These are phyloP conservation scores for Arctopsyche grandis DNA, from an alignment of 1,140 invertebrate species.

Conservation along the genomic window DNA sequence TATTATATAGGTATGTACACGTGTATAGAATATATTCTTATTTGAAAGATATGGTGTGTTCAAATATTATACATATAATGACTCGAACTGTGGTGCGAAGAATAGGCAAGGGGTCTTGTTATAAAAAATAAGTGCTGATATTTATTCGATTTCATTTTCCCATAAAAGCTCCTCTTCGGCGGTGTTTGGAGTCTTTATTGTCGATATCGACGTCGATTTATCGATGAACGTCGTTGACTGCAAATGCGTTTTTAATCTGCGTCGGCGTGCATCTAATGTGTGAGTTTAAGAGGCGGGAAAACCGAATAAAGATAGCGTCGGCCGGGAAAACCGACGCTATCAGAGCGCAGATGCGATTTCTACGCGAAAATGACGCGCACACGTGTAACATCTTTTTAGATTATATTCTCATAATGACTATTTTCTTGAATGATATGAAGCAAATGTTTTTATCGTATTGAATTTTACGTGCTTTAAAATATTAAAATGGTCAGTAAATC, in stretches of 20 bases:
- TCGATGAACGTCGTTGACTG: neutral
- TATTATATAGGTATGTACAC: no score
- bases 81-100: no score
- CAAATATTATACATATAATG: no score
- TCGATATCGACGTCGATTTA: neutral
- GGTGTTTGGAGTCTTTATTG: neutral
- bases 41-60: no score
- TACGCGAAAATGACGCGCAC: neutral
- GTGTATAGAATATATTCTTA: no score
- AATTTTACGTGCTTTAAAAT: no score
- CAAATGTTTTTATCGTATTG: no score
- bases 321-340: neutral
- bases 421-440: no score
- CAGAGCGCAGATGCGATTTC: neutral
- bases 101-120: no score
- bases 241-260: conserved; percentile 7
- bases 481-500: no score
- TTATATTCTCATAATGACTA: no score
- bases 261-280: neutral
- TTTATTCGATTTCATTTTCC: neutral
- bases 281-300: neutral
- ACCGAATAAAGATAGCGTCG: neutral
- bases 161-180: neutral
- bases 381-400: neutral
- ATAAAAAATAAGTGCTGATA: no score